Evolutionary conservation across 2,888 invertebrate species (phyloP).

Genomic region (Heliconius hortense): DNA sequence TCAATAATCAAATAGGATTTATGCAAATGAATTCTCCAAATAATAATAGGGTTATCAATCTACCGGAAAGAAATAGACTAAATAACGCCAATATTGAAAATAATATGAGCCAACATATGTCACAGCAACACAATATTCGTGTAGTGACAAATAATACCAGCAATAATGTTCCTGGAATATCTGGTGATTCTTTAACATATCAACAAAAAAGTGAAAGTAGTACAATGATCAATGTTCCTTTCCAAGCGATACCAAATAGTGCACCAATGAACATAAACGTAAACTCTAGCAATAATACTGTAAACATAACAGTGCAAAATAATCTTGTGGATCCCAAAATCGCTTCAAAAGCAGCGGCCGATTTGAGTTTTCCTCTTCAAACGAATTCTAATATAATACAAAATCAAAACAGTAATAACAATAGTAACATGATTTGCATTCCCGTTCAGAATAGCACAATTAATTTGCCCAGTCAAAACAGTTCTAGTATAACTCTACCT

Average conservation of each 20-base stretch:
- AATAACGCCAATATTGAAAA: constrained; percentile 64
- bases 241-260: constrained; percentile 78
- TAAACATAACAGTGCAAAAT: constrained; percentile 77
- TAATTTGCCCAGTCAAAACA: constrained; percentile 75
- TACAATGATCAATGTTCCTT: constrained; percentile 78
- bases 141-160: constrained; percentile 72
- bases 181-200: constrained; percentile 65
- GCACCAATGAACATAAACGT: constrained; percentile 79
- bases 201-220: constrained; percentile 73
- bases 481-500: constrained; percentile 83
- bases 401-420: constrained; percentile 65
- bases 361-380: constrained; percentile 73
- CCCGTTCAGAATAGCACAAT: constrained; percentile 75
- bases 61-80: constrained; percentile 72
- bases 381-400: constrained; percentile 62
- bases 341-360: constrained; percentile 70
- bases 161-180: constrained; percentile 61
- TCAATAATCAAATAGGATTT: constrained; percentile 73
- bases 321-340: constrained; percentile 78
- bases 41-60: constrained; percentile 72
- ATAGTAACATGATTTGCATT: constrained; percentile 66
- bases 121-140: constrained; percentile 75
- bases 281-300: constrained; percentile 77
- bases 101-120: constrained; percentile 68
- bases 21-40: constrained; percentile 76